Evolutionary conservation across 2,113 vertebrate species (phyloP), one percentile per base, ranked within the genome.

Genomic region (Pelmatolapia mariae): DNA sequence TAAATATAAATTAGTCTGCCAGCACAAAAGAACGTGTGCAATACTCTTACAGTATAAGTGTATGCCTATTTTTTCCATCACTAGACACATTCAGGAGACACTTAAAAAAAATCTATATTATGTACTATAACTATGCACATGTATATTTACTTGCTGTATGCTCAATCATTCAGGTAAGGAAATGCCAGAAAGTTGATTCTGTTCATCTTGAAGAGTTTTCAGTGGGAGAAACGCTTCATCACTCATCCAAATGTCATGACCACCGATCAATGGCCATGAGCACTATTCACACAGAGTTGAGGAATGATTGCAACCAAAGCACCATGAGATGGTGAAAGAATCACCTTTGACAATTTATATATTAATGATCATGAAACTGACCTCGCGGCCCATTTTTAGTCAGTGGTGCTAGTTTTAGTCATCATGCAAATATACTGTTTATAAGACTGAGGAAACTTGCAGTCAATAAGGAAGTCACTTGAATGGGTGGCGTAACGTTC

Each of bases 1-100:
- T 43, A 89, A 81, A 90, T 92, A 88, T 80, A 92, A 92, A 94
- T 90, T 83, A 80, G 40, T 88, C 87, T 59, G 80, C 24, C 80
- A 79, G 47, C 38, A 47, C 24, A 18, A 7, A 61, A 2, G 47
- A 80, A 56, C 2, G 7, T 26, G 54, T 63, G 54, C 47, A n/a
- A 19, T 31, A 45, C 26, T 56, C 26, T 11, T 83, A 7, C 53
- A 66, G 68, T 53, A 83, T 85, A 56, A 40, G 36, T 71, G 8
- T 15, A 80, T 56, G 18, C 78, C 6, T 78, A 31, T 54, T 80
- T 80, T 38, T 47, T 78, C 59, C 3, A 71, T 29, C 54, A 29
- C 15, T 56, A 57, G 43, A 31, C 50, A 43, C 16, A 54, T 66
- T 47, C 29, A 86, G 33, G 19, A 33, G 10, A 10, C 26, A 50